Evolutionary conservation across 92 coral and sea anemone genomes (phyloP), one percentile per base, ranked within the genome.

Genomic region (Phymanthus crucifer): DNA sequence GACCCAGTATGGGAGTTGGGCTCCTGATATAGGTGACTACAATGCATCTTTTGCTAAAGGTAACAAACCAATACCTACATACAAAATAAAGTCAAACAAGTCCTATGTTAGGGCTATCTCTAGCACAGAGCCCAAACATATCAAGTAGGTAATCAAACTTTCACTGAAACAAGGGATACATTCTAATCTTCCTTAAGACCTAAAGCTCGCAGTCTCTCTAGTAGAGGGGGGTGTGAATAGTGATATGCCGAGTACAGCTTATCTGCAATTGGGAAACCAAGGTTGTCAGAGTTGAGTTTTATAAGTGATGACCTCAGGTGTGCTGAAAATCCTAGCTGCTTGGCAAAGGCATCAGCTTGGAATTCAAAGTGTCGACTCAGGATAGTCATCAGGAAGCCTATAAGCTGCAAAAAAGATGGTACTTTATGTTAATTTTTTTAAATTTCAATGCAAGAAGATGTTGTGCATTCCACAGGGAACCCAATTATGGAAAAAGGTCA

Each of bases 231-330:
- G 45, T 95, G 99, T 0, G 99, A 95, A 89, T 90, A 95, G 74
- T 95, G 99, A 32, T 93, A 95, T 0, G 94, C 94, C 0, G 99
- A 95, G 82, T 93, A 95, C 19, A 95, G 88, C 65, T 90, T 90
- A 77, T 95, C 99, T 29, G 99, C 97, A 73, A 95, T 97, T 75
- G 99, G 99, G 74, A 95, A 95, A 33, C 99, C 99, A 70, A 95
- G 92, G 88, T 95, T 95, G 66, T 95, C 99, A 56, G 91, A 79
- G 79, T 95, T 93, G 23, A 95, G 93, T 74, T 95, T 95, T 75
- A 95, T 84, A 58, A 95, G 84, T 10, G 99, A 80, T 19, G 93
- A 87, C 75, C 94, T 93, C 24, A 95, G 90, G 72, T 86, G 88
- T 9, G 90, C 73, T 54, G 95, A 79, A 43, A 86, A 95, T 27